Evolutionary conservation across 23 tunicate genomes (phyloP), one percentile per base, ranked within the genome.

Genomic region (Botrylloides violaceus): DNA sequence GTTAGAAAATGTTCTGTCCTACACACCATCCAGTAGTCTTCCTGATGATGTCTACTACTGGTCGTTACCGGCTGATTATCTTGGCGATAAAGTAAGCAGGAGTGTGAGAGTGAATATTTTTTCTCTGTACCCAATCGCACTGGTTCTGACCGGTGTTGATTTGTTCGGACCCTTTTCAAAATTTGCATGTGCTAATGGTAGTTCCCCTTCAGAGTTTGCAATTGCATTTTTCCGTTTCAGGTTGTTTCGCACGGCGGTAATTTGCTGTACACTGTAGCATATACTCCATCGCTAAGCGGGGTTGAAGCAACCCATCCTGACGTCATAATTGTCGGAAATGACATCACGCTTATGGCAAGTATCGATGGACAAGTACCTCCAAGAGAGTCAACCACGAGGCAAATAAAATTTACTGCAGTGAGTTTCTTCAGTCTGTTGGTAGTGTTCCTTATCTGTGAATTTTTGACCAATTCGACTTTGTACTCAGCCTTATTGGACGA

Each of bases 61-160:
- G 98, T 21, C 59, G 30, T 34, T 87, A 19, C 85, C 92, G 3
- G 91, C 87, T 34, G 85, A 79, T 48, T 95, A 75, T 65, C 43
- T 58, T 29, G 99, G 99, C 19, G 83, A 95, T 73, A 95, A 95
- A 80, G 90, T 95, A 32, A 59, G n/a, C n/a, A n/a, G n/a, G n/a
- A n/a, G n/a, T n/a, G n/a, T n/a, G n/a, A 22, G 19, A 6, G 7
- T 59, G 64, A 59, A 22, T 22, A 59, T 29, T 25, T 29, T 60
- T 18, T 60, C 19, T 24, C 19, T 60, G 26, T 1, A 0, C n/a
- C 65, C 53, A 7, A 43, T 43, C 53, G 9, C 53, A 15, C 15
- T 43, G 15, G 15, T 43, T 7, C 15, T 9, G 53, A 7, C 15
- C 53, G 15, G 53, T 43, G 53, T 43, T 15, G 53, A 43, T 43